Conservation (phyloP, 2,797 vertebrate species). For the Enteromius trimaculatus region DNA sequence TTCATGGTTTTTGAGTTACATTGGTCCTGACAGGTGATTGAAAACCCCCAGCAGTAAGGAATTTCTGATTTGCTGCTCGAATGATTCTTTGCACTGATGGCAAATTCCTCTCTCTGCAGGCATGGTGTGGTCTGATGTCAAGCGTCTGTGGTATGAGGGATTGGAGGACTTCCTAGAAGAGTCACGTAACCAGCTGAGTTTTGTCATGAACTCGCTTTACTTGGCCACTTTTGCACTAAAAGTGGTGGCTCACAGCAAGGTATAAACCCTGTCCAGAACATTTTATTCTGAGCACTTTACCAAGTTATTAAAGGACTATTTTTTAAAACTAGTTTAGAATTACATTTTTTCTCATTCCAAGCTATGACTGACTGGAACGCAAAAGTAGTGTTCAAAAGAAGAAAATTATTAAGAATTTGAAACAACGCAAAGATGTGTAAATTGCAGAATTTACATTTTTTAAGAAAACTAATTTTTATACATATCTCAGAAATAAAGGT, state of each 20-base stretch:
- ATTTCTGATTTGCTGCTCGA: constrained; percentile 46
- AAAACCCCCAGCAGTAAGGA: constrained; percentile 34
- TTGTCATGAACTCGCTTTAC: constrained; percentile 99
- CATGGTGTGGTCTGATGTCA: constrained; percentile 99
- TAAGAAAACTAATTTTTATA: not conserved
- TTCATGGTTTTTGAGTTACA: not conserved
- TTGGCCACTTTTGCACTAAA: constrained; percentile 96
- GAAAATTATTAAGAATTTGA: not conserved
- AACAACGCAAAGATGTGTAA: not conserved
- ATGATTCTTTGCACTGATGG: constrained; percentile 21
- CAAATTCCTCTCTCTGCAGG: constrained; percentile 74
- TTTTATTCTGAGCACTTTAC: not conserved
- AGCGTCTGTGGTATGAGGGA: constrained; percentile 97
- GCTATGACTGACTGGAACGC: not conserved
- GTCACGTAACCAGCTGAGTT: constrained; percentile 97
- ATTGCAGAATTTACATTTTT: not conserved
- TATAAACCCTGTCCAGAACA: constrained; percentile 63
- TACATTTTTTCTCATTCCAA: not conserved
- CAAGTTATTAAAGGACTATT: not conserved
- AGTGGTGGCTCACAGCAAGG: constrained; percentile 96
- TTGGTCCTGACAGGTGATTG: constrained; percentile 29
- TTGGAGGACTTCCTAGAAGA: constrained; percentile 97
- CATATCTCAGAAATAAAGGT: too few species aligned
- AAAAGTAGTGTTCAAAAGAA: not conserved
- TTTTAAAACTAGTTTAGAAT: not conserved